phyloP scores from a whole-genome alignment of 1,140 invertebrate species.

The Linepithema humile region DNA sequence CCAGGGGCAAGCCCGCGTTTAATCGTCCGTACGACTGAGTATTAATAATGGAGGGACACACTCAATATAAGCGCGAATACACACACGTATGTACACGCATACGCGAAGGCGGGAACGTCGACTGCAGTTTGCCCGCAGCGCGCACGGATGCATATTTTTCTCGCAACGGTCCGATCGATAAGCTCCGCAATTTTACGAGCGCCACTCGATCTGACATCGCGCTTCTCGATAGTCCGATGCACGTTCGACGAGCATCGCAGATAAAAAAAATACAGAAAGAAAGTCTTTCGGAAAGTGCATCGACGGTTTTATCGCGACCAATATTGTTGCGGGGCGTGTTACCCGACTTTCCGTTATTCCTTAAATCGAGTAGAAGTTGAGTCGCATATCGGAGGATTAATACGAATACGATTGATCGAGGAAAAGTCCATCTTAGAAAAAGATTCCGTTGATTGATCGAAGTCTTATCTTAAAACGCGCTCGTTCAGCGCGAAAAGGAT shows the following conservation, averaged over 20 bases:
- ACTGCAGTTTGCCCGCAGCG: constrained; percentile 56
- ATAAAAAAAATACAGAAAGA: constrained; percentile 11
- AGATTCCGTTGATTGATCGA: constrained; percentile 44
- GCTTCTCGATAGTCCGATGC: constrained; percentile 25
- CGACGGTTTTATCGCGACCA: constrained; percentile 21
- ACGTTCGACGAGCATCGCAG: constrained; percentile 29
- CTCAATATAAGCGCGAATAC: constrained; percentile 18
- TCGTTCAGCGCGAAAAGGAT: constrained; percentile 19
- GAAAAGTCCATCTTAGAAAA: constrained; percentile 23
- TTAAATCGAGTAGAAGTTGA: neutral
- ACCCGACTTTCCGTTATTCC: neutral
- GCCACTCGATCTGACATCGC: constrained; percentile 34
- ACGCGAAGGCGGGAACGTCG: constrained; percentile 19
- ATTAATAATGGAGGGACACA: constrained; percentile 68
- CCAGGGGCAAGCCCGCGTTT: constrained; percentile 58
- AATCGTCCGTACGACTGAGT: constrained; percentile 70
- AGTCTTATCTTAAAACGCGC: constrained; percentile 48
- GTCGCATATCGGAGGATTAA: constrained; percentile 32
- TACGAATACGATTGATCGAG: constrained; percentile 34
- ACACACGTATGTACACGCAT: neutral
- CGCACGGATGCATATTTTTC: constrained; percentile 62
- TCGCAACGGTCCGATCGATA: constrained; percentile 50
- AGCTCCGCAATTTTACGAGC: constrained; percentile 52
- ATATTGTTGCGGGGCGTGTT: constrained; percentile 28
- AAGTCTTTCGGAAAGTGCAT: constrained; percentile 16